These are phyloP conservation scores for Cichladusa arquata DNA, from an alignment of 2,113 vertebrate species.

Conservation along the genomic window DNA sequence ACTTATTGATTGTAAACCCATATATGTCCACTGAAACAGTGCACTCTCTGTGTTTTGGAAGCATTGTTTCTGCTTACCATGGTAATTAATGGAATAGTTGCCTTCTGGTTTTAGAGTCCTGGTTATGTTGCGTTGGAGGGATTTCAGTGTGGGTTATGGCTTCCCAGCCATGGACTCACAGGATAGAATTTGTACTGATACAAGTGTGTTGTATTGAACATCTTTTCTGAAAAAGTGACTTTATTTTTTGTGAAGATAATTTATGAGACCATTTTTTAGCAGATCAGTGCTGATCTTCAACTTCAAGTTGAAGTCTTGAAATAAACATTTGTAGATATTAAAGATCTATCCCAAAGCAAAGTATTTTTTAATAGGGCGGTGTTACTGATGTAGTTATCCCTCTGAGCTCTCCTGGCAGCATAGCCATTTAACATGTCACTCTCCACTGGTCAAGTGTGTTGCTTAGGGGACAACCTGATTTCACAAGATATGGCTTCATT, in stretches of 20 bases:
- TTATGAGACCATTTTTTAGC: slow-evolving; percentile 52
- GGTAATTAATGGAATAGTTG: background rate
- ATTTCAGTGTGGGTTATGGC: background rate
- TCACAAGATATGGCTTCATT: background rate
- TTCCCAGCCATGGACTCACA: background rate
- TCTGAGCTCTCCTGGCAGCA: background rate
- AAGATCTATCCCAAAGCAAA: background rate
- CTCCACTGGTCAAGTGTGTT: background rate
- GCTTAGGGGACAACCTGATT: background rate
- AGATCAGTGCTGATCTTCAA: background rate
- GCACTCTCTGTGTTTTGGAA: background rate
- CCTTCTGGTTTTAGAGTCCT: slow-evolving; percentile 9
- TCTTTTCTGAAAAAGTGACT: slow-evolving; percentile 2
- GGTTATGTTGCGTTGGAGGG: background rate
- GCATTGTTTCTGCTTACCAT: background rate
- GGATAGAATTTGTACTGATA: slow-evolving; percentile 12
- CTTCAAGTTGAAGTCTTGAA: background rate
- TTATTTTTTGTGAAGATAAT: slow-evolving; percentile 61
- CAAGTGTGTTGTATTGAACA: background rate
- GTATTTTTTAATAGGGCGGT: background rate
- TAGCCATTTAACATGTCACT: background rate
- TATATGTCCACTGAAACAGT: background rate
- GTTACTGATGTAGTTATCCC: background rate
- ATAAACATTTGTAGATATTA: background rate
- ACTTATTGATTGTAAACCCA: slow-evolving; percentile 64